phyloP scores from a whole-genome alignment of 2,797 vertebrate genomes.

The Margarornis squamiger region DNA sequence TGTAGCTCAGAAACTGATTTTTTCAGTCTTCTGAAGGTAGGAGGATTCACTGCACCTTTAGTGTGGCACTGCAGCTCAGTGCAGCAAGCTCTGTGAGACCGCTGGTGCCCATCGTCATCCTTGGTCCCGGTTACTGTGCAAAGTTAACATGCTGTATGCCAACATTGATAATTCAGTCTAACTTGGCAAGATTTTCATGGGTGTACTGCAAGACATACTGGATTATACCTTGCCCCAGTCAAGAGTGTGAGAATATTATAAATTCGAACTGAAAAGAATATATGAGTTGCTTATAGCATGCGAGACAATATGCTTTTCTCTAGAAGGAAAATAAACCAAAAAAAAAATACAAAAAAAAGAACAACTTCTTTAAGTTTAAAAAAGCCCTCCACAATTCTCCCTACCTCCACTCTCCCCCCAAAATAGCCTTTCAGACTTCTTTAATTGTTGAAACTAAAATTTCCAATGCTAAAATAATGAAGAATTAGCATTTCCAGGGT shows the following conservation, averaged over 20 bases:
- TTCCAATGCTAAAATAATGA: neutral
- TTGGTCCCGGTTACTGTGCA: neutral
- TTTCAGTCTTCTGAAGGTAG: neutral
- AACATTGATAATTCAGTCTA: neutral
- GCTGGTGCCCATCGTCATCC: neutral
- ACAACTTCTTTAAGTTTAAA: neutral
- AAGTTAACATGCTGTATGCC: neutral
- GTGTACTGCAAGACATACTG: neutral
- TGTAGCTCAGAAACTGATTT: neutral
- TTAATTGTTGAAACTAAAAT: neutral
- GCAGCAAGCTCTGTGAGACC: neutral
- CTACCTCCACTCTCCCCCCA: accelerated
- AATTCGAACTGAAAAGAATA: neutral
- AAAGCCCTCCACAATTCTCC: neutral
- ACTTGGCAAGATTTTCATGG: neutral
- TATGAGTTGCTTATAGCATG: neutral
- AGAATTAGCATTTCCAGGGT: neutral
- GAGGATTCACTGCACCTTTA: neutral
- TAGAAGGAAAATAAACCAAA: neutral
- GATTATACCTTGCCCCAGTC: neutral
- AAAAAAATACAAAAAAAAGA: neutral
- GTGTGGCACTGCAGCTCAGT: neutral
- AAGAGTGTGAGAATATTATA: neutral
- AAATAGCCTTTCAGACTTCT: neutral
- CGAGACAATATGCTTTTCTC: neutral